Conservation (phyloP, 2,888 invertebrate species). For the Syrista parreyssii region DNA sequence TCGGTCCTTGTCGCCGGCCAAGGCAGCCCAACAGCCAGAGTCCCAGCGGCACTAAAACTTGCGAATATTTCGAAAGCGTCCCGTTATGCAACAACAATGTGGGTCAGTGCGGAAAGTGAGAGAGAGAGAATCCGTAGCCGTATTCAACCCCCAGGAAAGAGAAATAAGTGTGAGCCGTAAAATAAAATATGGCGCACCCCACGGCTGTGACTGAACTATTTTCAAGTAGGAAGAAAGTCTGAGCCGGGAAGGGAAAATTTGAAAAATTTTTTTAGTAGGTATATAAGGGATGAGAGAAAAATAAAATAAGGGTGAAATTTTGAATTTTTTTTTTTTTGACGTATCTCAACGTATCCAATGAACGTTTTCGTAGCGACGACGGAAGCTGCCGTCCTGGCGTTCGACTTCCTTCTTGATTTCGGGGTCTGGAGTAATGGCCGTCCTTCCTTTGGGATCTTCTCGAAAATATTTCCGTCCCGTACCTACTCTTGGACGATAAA, state of each 20-base stretch:
- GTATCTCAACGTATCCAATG: background rate
- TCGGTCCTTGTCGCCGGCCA: background rate
- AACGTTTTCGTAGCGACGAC: background rate
- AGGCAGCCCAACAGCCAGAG: background rate
- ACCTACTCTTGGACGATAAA: background rate
- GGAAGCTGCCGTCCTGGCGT: background rate
- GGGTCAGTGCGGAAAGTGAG: slow-evolving; percentile 44
- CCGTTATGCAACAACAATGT: slow-evolving; percentile 58
- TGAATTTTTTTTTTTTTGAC: background rate
- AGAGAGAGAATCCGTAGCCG: slow-evolving; percentile 22
- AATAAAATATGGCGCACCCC: slow-evolving; percentile 42
- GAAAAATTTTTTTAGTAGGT: background rate
- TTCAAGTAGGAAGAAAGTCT: background rate
- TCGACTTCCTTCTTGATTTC: background rate
- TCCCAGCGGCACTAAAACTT: slow-evolving; percentile 40
- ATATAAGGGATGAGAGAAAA: background rate
- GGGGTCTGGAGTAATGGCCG: background rate
- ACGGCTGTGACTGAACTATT: background rate
- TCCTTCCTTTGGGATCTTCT: background rate
- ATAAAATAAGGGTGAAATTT: background rate
- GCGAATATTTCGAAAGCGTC: slow-evolving; percentile 50
- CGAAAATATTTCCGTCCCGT: background rate
- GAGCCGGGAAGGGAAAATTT: background rate
- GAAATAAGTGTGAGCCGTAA: slow-evolving; percentile 56
- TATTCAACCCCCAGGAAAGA: slow-evolving; percentile 41